Evolutionary conservation across 2,888 invertebrate species (phyloP).

Genomic region (Drosophila paracracens): DNA sequence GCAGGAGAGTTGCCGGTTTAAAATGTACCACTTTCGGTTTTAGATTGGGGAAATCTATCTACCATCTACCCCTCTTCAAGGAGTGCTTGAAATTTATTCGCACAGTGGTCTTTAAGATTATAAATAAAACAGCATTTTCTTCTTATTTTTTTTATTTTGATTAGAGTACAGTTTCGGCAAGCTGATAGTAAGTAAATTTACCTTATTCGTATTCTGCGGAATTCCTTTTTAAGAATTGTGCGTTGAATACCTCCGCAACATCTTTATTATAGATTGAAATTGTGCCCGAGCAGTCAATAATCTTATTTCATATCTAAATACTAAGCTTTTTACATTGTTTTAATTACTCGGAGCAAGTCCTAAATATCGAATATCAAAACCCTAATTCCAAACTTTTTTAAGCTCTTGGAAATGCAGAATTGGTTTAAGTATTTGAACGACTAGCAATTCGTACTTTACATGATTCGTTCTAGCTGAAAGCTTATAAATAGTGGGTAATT

Average conservation of each 20-base stretch:
- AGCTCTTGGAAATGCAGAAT: neutral
- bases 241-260: neutral
- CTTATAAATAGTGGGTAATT: neutral
- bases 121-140: neutral
- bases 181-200: neutral
- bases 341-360: neutral
- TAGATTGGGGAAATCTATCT: neutral
- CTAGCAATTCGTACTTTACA: neutral
- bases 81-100: neutral
- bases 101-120: neutral
- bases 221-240: neutral
- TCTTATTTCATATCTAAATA: neutral
- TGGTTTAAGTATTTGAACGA: neutral
- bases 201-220: neutral
- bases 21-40: neutral
- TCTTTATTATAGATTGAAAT: neutral
- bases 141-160: neutral
- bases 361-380: neutral
- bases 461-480: neutral
- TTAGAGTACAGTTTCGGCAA: neutral
- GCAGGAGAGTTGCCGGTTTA: neutral
- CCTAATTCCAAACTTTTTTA: neutral
- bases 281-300: neutral
- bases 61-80: neutral
- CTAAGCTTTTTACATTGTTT: accelerated